Percentiles rank a stretch among this genome's conserved stretches.
Evolutionary conservation across 2,797 vertebrate genomes (phyloP).

Genomic region (Neoniphon sammara): DNA sequence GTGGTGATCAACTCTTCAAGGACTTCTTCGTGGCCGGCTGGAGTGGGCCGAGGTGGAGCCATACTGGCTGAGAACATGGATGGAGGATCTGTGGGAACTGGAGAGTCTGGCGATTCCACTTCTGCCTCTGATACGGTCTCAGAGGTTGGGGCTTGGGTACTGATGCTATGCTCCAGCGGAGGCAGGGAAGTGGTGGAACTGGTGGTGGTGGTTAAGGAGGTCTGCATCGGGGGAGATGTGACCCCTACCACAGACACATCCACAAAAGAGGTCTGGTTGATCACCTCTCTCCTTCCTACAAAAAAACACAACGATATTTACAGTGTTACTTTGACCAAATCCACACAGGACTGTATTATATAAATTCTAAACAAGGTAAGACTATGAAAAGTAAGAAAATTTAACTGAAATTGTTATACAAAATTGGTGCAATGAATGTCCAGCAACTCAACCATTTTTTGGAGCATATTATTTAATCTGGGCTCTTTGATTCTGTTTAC

Average conservation of each 20-base stretch:
- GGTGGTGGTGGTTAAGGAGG: slow-evolving; percentile 15
- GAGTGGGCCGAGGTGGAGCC: slow-evolving; percentile 71
- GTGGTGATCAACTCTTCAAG: slow-evolving; percentile 67
- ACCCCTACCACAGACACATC: slow-evolving; percentile 71
- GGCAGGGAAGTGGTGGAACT: slow-evolving; percentile 51
- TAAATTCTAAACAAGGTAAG: not conserved
- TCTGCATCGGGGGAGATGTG: slow-evolving; percentile 25
- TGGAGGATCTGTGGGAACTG: slow-evolving; percentile 56
- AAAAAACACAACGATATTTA: slow-evolving; percentile 41
- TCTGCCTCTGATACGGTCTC: slow-evolving; percentile 47
- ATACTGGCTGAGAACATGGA: slow-evolving; percentile 87
- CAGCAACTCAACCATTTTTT: not conserved
- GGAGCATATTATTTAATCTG: slow-evolving; percentile 13
- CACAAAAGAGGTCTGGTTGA: slow-evolving; percentile 79
- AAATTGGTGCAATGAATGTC: too few relatives aligned
- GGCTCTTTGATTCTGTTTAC: slow-evolving; percentile 5
- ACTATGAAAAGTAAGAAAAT: not conserved
- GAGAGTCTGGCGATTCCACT: slow-evolving; percentile 37
- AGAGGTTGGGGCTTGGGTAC: slow-evolving; percentile 32
- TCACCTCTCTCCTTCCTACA: slow-evolving; percentile 68
- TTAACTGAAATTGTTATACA: too few relatives aligned
- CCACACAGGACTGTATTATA: not conserved
- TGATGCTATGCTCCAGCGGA: slow-evolving; percentile 55
- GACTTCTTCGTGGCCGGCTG: slow-evolving; percentile 49
- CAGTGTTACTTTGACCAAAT: not conserved